Conservation (phyloP, 2,113 vertebrate species). For the Phrynocephalus versicolor region DNA sequence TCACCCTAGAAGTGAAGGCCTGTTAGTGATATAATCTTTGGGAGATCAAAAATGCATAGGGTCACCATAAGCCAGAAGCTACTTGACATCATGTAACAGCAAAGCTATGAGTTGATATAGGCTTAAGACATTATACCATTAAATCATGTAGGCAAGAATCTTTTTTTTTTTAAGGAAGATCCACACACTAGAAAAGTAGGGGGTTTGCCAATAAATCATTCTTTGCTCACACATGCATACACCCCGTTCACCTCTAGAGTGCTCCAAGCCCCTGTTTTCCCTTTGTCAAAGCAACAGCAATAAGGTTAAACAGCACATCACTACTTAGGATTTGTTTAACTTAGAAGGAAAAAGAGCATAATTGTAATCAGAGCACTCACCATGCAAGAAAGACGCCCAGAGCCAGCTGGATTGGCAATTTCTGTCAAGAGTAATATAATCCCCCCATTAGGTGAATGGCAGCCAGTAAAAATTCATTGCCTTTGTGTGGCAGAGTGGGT, state of each 20-base stretch:
- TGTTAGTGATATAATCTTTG: too few relatives aligned
- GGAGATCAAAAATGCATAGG: too few relatives aligned
- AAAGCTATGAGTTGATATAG: too few relatives aligned
- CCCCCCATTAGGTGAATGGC: conserved; percentile 60
- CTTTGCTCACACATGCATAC: neutral
- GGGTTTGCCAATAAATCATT: neutral
- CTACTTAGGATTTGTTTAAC: neutral
- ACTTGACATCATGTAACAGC: too few relatives aligned
- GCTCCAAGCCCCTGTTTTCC: neutral
- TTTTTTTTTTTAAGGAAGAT: too few relatives aligned
- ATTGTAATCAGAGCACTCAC: conserved; percentile 27
- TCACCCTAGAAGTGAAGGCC: too few relatives aligned
- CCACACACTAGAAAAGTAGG: too few relatives aligned
- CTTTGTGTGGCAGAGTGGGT: conserved; percentile 43
- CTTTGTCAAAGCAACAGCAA: neutral
- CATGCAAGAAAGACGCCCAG: conserved; percentile 30
- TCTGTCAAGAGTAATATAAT: conserved; percentile 56
- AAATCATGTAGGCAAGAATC: too few relatives aligned
- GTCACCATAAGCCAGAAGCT: too few relatives aligned
- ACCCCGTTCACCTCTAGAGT: neutral
- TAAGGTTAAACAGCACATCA: neutral
- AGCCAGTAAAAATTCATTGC: conserved; percentile 50
- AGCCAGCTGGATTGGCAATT: conserved; percentile 55
- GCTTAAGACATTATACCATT: neutral
- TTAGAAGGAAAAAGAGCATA: conserved; percentile 25